phyloP scores from a whole-genome alignment of 2,888 invertebrate species.

The Tuta absoluta region DNA sequence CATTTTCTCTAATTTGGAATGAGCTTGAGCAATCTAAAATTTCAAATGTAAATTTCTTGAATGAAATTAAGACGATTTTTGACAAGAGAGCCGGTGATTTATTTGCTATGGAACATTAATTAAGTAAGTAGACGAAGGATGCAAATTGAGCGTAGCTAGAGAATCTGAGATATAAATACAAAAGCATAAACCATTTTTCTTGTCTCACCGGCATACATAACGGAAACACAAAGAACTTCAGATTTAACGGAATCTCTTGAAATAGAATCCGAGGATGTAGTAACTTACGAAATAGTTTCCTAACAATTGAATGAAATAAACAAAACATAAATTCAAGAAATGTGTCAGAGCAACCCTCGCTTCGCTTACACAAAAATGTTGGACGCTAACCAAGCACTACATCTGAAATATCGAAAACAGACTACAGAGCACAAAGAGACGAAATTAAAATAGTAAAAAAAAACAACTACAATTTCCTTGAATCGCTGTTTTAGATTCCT shows the following conservation, averaged over 20 bases:
- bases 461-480: slow-evolving; percentile 42
- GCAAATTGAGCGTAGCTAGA: slow-evolving; percentile 4
- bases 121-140: slow-evolving; percentile 7
- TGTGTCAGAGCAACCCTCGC: slow-evolving; percentile 21
- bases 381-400: slow-evolving; percentile 43
- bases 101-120: slow-evolving; percentile 8
- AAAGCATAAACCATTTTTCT: neutral
- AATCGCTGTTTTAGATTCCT: slow-evolving; percentile 49
- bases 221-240: slow-evolving; percentile 6
- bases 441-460: slow-evolving; percentile 33
- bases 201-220: neutral
- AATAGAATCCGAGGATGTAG: slow-evolving; percentile 9
- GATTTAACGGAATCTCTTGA: slow-evolving; percentile 2
- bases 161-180: neutral
- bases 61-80: slow-evolving; percentile 39
- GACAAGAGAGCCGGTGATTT: slow-evolving; percentile 19
- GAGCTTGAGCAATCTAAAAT: slow-evolving; percentile 41
- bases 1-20: slow-evolving; percentile 40
- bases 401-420: slow-evolving; percentile 38
- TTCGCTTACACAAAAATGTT: slow-evolving; percentile 35
- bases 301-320: slow-evolving; percentile 16
- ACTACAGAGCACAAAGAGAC: slow-evolving; percentile 28
- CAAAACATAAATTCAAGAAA: slow-evolving; percentile 23
- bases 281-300: slow-evolving; percentile 15
- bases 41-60: slow-evolving; percentile 51